These are phyloP conservation scores for Urocyon cinereoargenteus DNA, from an alignment of 2,797 vertebrate species.

Conservation along the genomic window DNA sequence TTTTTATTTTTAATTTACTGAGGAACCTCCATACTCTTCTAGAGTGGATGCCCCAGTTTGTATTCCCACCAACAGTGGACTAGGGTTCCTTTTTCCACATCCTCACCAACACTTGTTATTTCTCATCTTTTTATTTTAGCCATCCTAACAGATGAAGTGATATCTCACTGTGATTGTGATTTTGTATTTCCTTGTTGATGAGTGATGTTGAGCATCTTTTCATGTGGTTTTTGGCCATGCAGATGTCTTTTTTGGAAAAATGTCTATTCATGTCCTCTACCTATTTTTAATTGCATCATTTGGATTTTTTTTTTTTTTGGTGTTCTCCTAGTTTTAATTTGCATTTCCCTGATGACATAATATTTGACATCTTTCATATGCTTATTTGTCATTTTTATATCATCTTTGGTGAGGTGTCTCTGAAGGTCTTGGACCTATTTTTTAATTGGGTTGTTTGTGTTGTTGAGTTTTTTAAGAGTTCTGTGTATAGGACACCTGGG, in stretches of 20 bases:
- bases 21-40: background rate
- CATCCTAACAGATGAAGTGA: background rate
- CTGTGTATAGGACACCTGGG: background rate
- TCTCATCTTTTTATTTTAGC: background rate
- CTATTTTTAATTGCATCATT: background rate
- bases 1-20: background rate
- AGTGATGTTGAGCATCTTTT: background rate
- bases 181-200: background rate
- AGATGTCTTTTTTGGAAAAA: background rate
- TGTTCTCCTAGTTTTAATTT: background rate
- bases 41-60: background rate
- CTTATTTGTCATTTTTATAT: background rate
- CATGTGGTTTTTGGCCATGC: background rate
- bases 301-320: background rate
- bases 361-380: background rate
- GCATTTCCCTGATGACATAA: background rate
- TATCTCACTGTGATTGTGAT: background rate
- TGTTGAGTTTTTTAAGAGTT: constrained; percentile 16
- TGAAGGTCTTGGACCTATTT: background rate
- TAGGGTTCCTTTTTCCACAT: background rate
- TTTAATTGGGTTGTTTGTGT: background rate
- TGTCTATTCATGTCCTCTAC: background rate
- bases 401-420: background rate
- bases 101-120: background rate
- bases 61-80: background rate